Percentiles rank a stretch among this genome's conserved stretches.
These are phyloP conservation scores for Apocrypta bakeri DNA, from an alignment of 1,140 invertebrate species.

Conservation along the genomic window DNA sequence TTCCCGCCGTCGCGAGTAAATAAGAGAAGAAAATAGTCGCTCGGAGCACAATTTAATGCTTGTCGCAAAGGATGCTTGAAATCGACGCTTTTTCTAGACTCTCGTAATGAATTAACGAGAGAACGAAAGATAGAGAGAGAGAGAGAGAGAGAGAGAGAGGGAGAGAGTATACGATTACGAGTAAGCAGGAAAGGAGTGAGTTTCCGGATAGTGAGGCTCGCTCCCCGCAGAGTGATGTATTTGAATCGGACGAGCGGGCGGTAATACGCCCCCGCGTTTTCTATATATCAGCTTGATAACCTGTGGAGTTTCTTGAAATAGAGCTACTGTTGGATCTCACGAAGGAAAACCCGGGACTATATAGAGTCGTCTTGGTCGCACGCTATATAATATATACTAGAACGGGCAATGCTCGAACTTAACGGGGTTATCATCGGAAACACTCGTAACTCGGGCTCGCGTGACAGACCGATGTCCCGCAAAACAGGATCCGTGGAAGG, in stretches of 20 bases:
- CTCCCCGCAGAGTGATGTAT: background rate
- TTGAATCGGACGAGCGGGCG: background rate
- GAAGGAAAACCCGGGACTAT: background rate
- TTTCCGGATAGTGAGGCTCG: background rate
- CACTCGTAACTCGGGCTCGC: slow-evolving; percentile 62
- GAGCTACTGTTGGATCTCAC: background rate
- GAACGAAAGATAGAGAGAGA: no score
- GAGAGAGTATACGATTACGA: no score
- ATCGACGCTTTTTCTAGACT: background rate
- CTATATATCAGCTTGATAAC: slow-evolving; percentile 9
- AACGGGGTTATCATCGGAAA: slow-evolving; percentile 65
- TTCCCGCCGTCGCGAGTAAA: background rate
- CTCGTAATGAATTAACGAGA: slow-evolving; percentile 8
- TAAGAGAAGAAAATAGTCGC: background rate
- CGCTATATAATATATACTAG: background rate
- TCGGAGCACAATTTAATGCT: background rate
- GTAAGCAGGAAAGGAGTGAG: no score
- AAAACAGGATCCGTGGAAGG: slow-evolving; percentile 54
- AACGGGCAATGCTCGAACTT: slow-evolving; percentile 54
- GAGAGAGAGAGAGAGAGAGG: background rate
- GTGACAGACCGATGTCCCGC: slow-evolving; percentile 66
- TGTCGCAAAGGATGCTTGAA: background rate
- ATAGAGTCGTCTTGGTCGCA: background rate
- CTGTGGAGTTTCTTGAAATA: background rate
- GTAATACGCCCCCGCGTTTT: background rate